A percentile compares a stretch with the other conserved stretches of the same genome.
phyloP scores from a whole-genome alignment of 2,113 vertebrate genomes.

The Cephalophus harveyi region DNA sequence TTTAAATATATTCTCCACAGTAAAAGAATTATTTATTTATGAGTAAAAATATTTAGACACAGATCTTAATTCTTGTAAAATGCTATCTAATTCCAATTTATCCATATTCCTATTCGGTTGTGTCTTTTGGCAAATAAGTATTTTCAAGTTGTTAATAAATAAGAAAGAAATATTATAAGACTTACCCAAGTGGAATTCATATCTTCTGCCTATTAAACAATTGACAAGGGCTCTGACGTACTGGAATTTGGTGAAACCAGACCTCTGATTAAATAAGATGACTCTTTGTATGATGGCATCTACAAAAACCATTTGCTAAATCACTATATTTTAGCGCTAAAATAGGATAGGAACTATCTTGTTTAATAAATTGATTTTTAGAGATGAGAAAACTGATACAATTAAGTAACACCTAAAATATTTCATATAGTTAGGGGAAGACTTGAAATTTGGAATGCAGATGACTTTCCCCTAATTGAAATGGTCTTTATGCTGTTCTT shows the following conservation, averaged over 20 bases:
- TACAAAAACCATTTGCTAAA: slow-evolving; percentile 5
- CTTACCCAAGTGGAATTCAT: not conserved
- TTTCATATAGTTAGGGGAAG: not conserved
- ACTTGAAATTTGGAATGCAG: not conserved
- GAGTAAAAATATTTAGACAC: not conserved
- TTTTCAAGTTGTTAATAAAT: not conserved
- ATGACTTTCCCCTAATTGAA: not conserved
- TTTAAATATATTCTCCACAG: not conserved
- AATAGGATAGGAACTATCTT: not conserved
- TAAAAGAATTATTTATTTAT: not conserved
- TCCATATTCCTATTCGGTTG: not conserved
- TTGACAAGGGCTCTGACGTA: not conserved
- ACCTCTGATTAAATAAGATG: not conserved
- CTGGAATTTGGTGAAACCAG: not conserved
- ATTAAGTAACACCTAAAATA: not conserved
- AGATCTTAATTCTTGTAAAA: not conserved
- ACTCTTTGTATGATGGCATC: not conserved
- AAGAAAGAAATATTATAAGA: not conserved
- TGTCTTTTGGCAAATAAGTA: not conserved
- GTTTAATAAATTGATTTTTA: not conserved
- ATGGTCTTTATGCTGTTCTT: not conserved
- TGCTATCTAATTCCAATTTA: not conserved
- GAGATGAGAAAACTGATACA: not conserved
- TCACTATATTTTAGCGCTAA: not conserved
- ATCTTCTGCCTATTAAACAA: not conserved